These are phyloP conservation scores for Araneus ventricosus DNA, from an alignment of 1,140 invertebrate genomes.

Conservation along the genomic window DNA sequence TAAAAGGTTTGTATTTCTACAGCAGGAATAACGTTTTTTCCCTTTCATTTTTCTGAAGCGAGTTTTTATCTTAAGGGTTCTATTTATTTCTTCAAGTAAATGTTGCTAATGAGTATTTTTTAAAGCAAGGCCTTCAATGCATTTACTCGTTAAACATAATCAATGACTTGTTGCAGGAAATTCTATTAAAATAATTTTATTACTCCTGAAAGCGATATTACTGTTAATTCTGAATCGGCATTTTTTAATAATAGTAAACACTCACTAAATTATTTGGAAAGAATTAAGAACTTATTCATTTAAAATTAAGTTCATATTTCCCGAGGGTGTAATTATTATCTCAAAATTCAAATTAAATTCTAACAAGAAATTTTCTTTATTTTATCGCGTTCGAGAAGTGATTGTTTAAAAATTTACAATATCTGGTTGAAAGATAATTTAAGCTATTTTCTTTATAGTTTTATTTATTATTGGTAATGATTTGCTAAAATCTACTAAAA, in stretches of 20 bases:
- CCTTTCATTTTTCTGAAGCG: slow-evolving; percentile 32
- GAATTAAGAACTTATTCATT: too few species aligned
- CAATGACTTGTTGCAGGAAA: slow-evolving; percentile 55
- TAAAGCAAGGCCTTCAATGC: slow-evolving; percentile 48
- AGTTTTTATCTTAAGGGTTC: slow-evolving; percentile 25
- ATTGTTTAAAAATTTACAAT: too few species aligned
- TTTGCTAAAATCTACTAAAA: too few species aligned
- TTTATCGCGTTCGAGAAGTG: not conserved
- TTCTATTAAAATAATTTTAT: slow-evolving; percentile 71
- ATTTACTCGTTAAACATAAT: slow-evolving; percentile 69
- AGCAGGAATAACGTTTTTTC: not conserved
- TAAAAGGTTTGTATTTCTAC: not conserved
- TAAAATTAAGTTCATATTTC: too few species aligned
- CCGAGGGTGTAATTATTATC: too few species aligned
- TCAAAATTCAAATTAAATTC: slow-evolving; percentile 29
- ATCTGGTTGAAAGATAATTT: too few species aligned
- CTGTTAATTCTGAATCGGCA: not conserved
- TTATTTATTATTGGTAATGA: too few species aligned
- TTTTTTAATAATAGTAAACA: too few species aligned
- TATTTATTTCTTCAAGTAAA: slow-evolving; percentile 47
- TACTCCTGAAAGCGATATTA: slow-evolving; percentile 34
- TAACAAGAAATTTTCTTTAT: not conserved
- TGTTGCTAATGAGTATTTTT: slow-evolving; percentile 20
- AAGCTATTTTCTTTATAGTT: too few species aligned
- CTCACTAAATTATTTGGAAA: too few species aligned